These are phyloP conservation scores for Adrianichthys oophorus DNA, from an alignment of 2,797 vertebrate genomes.

Conservation along the genomic window DNA sequence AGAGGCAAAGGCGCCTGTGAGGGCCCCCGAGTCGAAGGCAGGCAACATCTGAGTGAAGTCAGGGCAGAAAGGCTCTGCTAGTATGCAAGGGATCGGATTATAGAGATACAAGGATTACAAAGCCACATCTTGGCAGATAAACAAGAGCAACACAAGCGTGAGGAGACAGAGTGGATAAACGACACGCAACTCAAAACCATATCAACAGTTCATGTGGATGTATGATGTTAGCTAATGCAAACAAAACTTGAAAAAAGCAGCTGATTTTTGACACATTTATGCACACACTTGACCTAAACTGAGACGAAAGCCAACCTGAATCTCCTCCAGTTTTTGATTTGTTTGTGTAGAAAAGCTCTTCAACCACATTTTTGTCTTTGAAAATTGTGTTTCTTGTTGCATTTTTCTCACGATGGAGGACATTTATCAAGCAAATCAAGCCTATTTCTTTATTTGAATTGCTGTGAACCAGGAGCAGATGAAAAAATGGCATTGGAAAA, in stretches of 20 bases:
- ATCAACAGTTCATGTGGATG: constrained; percentile 6
- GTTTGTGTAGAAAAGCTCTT: neutral
- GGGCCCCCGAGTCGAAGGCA: constrained; percentile 54
- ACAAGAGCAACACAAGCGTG: constrained; percentile 57
- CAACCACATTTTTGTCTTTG: neutral
- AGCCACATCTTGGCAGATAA: constrained; percentile 74
- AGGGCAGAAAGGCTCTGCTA: constrained; percentile 67
- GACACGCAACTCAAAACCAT: neutral
- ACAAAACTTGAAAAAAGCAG: too few species aligned
- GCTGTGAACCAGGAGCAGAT: too few species aligned
- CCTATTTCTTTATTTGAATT: too few species aligned
- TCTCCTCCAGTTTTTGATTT: neutral
- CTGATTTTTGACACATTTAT: constrained; percentile 2
- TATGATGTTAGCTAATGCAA: constrained; percentile 3
- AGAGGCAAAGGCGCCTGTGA: constrained; percentile 58
- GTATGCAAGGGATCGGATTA: constrained; percentile 50
- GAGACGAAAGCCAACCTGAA: neutral
- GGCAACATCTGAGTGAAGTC: constrained; percentile 78
- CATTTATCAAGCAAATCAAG: too few species aligned
- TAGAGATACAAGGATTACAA: constrained; percentile 54
- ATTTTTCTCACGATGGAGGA: too few species aligned
- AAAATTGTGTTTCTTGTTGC: too few species aligned
- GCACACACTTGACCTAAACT: constrained; percentile 32
- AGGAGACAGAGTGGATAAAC: constrained; percentile 37
- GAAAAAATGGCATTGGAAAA: too few species aligned